Conservation (phyloP, 2,113 vertebrate genomes). For the Pteropus alecto region DNA sequence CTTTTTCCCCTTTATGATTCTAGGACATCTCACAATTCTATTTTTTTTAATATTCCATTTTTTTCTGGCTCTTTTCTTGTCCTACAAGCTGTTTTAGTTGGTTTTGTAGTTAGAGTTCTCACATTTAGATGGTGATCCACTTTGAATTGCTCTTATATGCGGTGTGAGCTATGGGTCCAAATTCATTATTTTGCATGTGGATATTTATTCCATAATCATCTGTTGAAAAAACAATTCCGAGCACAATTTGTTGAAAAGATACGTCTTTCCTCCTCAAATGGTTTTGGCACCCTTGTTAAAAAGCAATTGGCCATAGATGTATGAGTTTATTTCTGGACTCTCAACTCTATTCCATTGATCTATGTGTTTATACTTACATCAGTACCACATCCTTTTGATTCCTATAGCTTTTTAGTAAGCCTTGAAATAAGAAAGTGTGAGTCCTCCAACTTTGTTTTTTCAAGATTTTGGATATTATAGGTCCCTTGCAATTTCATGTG, state of each 20-base stretch:
- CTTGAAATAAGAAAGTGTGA: neutral
- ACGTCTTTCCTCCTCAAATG: no score
- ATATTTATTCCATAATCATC: neutral
- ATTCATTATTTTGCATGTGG: neutral
- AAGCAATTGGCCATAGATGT: neutral
- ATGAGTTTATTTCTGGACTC: neutral
- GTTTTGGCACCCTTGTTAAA: neutral
- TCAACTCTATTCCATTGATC: neutral
- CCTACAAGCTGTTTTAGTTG: neutral
- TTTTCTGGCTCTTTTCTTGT: neutral
- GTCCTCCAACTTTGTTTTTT: neutral
- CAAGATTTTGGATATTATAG: neutral
- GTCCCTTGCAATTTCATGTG: neutral
- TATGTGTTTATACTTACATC: no score
- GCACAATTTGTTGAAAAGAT: no score
- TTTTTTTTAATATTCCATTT: neutral
- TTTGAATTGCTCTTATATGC: neutral
- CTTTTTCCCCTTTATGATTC: neutral
- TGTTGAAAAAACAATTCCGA: neutral
- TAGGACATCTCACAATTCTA: neutral
- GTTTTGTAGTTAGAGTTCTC: neutral
- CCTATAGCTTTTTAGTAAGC: neutral
- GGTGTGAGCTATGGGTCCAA: neutral
- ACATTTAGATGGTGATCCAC: neutral
- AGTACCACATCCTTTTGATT: neutral